Conservation (phyloP, 2,797 vertebrate species). For the Scomberomorus guttatus region DNA sequence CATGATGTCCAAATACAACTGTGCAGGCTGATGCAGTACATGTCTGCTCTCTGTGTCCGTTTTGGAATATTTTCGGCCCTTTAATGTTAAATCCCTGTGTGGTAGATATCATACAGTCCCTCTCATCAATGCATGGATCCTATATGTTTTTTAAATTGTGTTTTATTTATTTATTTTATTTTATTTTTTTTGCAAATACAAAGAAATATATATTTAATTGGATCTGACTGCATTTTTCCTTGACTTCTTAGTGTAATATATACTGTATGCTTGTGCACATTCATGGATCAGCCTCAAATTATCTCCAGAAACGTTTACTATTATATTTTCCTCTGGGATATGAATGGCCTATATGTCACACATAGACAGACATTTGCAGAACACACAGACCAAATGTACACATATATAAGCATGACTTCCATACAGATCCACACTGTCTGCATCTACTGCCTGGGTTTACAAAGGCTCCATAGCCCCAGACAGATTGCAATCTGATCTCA, state of each 20-base stretch:
- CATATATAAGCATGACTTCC: conserved; percentile 11
- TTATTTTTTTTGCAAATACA: too few species aligned
- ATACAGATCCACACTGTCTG: conserved; percentile 45
- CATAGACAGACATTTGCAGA: conserved; percentile 9
- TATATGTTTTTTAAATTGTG: neutral
- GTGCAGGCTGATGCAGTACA: too few species aligned
- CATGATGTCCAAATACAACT: too few species aligned
- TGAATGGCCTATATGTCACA: conserved; percentile 31
- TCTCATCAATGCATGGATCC: neutral
- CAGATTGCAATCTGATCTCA: conserved; percentile 73
- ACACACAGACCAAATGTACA: conserved; percentile 25
- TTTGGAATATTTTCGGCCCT: too few species aligned
- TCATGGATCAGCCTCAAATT: conserved; percentile 26
- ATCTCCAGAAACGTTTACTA: conserved; percentile 29
- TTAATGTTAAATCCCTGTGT: too few species aligned
- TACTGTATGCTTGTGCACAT: conserved; percentile 9
- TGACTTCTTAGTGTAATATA: neutral
- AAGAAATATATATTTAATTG: neutral
- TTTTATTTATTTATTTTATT: too few species aligned
- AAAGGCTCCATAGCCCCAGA: conserved; percentile 58
- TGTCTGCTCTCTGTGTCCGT: too few species aligned
- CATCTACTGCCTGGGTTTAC: conserved; percentile 25
- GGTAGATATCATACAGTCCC: too few species aligned
- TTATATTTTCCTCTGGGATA: conserved; percentile 24
- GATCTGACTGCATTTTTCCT: neutral